Conservation (phyloP, 2,888 invertebrate species). For the Cephus pygmeus region DNA sequence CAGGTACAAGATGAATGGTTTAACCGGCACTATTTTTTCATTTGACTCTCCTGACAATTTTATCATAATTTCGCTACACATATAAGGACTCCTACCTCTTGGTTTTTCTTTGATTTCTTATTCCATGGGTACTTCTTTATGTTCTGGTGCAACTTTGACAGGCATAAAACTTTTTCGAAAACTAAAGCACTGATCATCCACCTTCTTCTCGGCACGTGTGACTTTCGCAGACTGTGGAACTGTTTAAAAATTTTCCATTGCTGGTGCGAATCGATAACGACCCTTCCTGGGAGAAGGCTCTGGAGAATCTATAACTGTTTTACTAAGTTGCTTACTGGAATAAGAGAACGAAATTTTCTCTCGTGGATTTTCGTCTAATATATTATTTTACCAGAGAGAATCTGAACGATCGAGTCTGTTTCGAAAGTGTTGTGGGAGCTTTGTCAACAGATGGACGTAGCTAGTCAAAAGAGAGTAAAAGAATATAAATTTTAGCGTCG, state of each 20-base stretch:
- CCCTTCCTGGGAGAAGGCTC: neutral
- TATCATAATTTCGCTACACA: neutral
- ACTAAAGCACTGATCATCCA: neutral
- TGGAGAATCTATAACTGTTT: neutral
- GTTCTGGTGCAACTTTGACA: neutral
- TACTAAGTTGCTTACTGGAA: neutral
- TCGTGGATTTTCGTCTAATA: neutral
- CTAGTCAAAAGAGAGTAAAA: neutral
- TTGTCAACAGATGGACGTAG: neutral
- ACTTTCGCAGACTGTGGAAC: neutral
- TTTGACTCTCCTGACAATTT: too few species aligned
- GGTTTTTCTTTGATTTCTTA: neutral
- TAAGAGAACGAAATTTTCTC: neutral
- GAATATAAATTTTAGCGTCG: neutral
- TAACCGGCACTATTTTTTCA: neutral
- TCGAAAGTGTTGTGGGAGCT: neutral
- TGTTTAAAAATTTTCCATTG: neutral
- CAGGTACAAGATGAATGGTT: neutral
- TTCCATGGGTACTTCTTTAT: neutral
- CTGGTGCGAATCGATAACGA: neutral
- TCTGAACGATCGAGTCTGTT: neutral
- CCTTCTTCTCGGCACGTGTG: neutral
- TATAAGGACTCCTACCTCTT: neutral
- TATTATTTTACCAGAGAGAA: neutral
- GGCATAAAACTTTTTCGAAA: neutral